Evolutionary conservation across 2,888 invertebrate species (phyloP).

Genomic region (Neoascia interrupta): DNA sequence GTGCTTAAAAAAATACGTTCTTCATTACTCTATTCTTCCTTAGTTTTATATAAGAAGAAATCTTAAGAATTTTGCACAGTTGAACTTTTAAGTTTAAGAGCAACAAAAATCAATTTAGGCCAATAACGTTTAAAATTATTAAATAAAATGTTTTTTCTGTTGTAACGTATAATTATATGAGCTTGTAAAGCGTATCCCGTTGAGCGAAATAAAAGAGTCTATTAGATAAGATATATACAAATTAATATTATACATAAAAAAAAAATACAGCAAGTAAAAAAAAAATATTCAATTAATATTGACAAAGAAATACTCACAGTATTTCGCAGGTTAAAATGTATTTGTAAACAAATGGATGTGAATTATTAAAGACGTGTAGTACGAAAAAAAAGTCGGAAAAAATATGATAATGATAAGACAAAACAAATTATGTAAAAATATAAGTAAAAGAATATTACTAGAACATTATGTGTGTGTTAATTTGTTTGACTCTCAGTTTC

Average conservation of each 20-base stretch:
- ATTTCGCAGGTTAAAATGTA: slow-evolving; percentile 5
- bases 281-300: slow-evolving; percentile 41
- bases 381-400: slow-evolving; percentile 12
- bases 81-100: slow-evolving; percentile 22
- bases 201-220: slow-evolving; percentile 53
- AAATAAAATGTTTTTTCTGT: slow-evolving; percentile 11
- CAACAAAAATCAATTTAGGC: slow-evolving; percentile 29
- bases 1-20: slow-evolving; percentile 35
- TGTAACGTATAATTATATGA: slow-evolving; percentile 43
- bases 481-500: too few species aligned
- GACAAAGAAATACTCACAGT: too few species aligned
- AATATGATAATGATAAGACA: slow-evolving; percentile 12
- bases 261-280: slow-evolving; percentile 4
- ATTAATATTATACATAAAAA: slow-evolving; percentile 29
- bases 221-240: slow-evolving; percentile 47
- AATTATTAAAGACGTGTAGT: slow-evolving; percentile 9
- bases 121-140: slow-evolving; percentile 3
- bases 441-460: slow-evolving; percentile 31
- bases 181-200: slow-evolving; percentile 63
- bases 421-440: slow-evolving; percentile 22
- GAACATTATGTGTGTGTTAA: not conserved
- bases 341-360: slow-evolving; percentile 30
- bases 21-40: slow-evolving; percentile 27
- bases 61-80: slow-evolving; percentile 23
- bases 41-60: slow-evolving; percentile 17